Percentiles rank a stretch among this genome's conserved stretches.
Conservation (phyloP, 1,140 invertebrate genomes). For the Drosophila biarmipes region DNA sequence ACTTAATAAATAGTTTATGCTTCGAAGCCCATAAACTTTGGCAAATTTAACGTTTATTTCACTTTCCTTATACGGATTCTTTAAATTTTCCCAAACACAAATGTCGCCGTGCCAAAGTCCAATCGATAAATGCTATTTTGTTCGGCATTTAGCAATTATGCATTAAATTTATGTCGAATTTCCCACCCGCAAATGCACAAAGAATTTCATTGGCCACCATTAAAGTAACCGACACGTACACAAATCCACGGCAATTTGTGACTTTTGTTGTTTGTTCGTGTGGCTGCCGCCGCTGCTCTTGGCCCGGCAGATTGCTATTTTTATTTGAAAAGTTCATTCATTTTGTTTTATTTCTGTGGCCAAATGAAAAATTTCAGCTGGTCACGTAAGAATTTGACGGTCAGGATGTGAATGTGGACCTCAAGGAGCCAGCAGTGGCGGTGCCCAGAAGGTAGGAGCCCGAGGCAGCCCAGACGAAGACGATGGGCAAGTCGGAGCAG, state of each 20-base stretch:
- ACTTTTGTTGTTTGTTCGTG: constrained; percentile 45
- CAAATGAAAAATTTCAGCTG: constrained; percentile 73
- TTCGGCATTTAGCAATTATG: constrained; percentile 57
- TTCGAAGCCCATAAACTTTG: too few relatives aligned
- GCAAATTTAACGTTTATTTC: background rate
- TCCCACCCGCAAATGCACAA: constrained; percentile 40
- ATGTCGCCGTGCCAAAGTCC: constrained; percentile 12
- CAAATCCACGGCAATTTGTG: constrained; percentile 55
- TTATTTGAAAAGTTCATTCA: constrained; percentile 82
- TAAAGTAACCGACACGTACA: constrained; percentile 54
- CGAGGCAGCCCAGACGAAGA: background rate
- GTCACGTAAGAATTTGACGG: constrained; percentile 64
- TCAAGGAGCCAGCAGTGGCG: background rate
- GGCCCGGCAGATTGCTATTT: constrained; percentile 63
- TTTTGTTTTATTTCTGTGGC: constrained; percentile 68
- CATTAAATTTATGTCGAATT: constrained; percentile 66
- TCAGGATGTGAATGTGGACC: constrained; percentile 10
- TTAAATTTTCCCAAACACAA: background rate
- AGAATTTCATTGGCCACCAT: constrained; percentile 41
- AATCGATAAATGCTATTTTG: constrained; percentile 49
- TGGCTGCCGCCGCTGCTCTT: constrained; percentile 17
- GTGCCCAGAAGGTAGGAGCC: background rate
- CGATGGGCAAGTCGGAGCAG: constrained; percentile 29
- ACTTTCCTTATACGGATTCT: too few relatives aligned
- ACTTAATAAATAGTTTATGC: too few relatives aligned